These are phyloP conservation scores for Caenorhabditis japonica DNA, from an alignment of 2,888 invertebrate genomes.

Conservation along the genomic window DNA sequence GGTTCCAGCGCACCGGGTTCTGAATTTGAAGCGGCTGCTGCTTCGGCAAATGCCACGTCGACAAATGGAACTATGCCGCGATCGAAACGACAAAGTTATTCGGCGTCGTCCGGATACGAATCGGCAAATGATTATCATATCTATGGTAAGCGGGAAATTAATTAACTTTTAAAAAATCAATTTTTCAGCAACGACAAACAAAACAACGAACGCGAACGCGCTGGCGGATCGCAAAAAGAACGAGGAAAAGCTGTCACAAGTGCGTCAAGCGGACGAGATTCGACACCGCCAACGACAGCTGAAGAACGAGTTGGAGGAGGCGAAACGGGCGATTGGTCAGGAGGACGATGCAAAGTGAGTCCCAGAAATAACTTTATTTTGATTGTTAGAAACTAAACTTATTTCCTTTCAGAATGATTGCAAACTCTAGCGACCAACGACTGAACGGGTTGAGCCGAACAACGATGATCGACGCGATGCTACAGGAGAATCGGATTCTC, in stretches of 20 bases:
- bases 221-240: slow-evolving; percentile 42
- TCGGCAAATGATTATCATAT: slow-evolving; percentile 65
- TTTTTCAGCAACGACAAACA: slow-evolving; percentile 18
- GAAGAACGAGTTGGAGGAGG: slow-evolving; percentile 80
- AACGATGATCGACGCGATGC: slow-evolving; percentile 58
- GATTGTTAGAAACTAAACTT: neutral
- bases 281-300: slow-evolving; percentile 72
- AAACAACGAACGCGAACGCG: slow-evolving; percentile 13
- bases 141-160: slow-evolving; percentile 55
- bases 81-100: slow-evolving; percentile 63
- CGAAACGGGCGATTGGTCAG: slow-evolving; percentile 80
- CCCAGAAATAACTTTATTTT: neutral
- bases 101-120: slow-evolving; percentile 66
- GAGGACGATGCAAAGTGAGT: slow-evolving; percentile 58
- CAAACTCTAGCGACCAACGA: slow-evolving; percentile 40
- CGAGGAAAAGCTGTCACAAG: slow-evolving; percentile 47
- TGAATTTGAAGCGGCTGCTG: slow-evolving; percentile 39
- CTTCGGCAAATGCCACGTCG: slow-evolving; percentile 22
- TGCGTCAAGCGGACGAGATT: slow-evolving; percentile 55
- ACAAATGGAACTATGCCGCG: slow-evolving; percentile 41
- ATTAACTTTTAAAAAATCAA: neutral
- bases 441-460: slow-evolving; percentile 55
- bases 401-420: slow-evolving; percentile 33
- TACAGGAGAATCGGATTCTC: slow-evolving; percentile 80
- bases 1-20: slow-evolving; percentile 55